Evolutionary conservation across 2,888 invertebrate species (phyloP).

Genomic region (Heliconius hortense): DNA sequence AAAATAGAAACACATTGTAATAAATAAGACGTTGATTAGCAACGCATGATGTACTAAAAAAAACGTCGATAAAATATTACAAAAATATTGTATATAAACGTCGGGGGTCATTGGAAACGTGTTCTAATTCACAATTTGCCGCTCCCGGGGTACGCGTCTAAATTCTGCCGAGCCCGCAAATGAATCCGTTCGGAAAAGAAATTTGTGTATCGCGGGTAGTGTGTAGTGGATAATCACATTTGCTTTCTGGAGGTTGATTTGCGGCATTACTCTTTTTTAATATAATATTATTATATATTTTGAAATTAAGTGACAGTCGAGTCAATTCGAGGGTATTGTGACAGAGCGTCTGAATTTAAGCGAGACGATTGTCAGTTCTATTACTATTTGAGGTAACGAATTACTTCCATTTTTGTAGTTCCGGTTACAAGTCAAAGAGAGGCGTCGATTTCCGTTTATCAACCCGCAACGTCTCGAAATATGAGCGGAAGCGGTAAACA

Average conservation of each 20-base stretch:
- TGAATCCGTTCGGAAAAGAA: constrained; percentile 67
- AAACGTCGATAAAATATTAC: too few relatives aligned
- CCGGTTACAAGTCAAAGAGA: too few relatives aligned
- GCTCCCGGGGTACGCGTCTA: constrained; percentile 70
- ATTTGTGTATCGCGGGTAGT: constrained; percentile 44
- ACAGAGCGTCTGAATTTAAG: background rate
- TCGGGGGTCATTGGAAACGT: constrained; percentile 26
- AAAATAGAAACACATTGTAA: too few relatives aligned
- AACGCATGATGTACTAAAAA: too few relatives aligned
- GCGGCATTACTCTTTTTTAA: constrained; percentile 14
- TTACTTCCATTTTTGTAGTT: background rate
- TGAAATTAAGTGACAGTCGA: background rate
- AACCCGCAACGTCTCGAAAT: background rate
- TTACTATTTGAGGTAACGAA: background rate
- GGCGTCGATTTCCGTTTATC: too few relatives aligned
- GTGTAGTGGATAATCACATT: constrained; percentile 36
- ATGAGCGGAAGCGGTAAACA: too few relatives aligned
- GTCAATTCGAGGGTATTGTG: background rate
- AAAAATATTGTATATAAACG: too few relatives aligned
- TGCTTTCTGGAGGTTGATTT: constrained; percentile 34
- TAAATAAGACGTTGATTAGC: background rate
- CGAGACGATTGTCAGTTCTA: background rate
- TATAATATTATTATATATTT: constrained; percentile 8
- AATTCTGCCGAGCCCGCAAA: constrained; percentile 68
- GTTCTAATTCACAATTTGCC: constrained; percentile 75